These are phyloP conservation scores for Aphidius gifuensis DNA, from an alignment of 1,140 invertebrate genomes.

Conservation along the genomic window DNA sequence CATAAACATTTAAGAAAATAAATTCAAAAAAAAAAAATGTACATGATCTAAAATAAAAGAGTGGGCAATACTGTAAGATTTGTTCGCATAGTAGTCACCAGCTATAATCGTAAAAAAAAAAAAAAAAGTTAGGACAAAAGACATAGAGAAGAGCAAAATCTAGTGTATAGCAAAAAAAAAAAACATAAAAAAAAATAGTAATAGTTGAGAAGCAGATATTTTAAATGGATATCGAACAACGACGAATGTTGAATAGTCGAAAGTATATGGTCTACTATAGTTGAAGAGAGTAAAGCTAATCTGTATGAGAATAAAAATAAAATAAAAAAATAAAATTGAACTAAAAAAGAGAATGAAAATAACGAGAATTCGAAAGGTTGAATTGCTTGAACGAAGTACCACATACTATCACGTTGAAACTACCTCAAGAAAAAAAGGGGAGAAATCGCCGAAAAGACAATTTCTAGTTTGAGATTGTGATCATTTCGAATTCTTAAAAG, in stretches of 20 bases:
- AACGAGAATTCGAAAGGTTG: constrained; percentile 30
- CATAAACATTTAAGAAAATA: too few species aligned
- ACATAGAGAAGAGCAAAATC: too few species aligned
- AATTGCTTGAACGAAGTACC: constrained; percentile 21
- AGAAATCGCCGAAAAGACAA: constrained; percentile 15
- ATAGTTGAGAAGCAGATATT: constrained; percentile 6
- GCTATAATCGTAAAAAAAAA: too few species aligned
- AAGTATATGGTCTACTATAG: too few species aligned
- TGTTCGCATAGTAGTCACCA: too few species aligned
- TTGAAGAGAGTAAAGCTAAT: constrained; percentile 1
- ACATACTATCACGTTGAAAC: constrained; percentile 9
- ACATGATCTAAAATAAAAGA: too few species aligned
- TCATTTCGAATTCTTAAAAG: constrained; percentile 12
- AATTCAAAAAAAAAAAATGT: too few species aligned
- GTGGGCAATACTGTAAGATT: too few species aligned
- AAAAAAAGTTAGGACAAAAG: too few species aligned
- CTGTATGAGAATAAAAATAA: not conserved
- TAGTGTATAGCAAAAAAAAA: not conserved
- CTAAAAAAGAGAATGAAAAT: not conserved
- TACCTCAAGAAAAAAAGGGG: constrained; percentile 1
- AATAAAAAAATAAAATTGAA: not conserved
- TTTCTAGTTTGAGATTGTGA: constrained; percentile 13
- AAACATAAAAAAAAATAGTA: constrained; percentile 1
- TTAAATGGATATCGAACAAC: constrained; percentile 7
- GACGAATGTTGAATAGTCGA: constrained; percentile 4